These are phyloP conservation scores for Heliconius hermathena DNA, from an alignment of 1,140 invertebrate genomes.

Conservation along the genomic window DNA sequence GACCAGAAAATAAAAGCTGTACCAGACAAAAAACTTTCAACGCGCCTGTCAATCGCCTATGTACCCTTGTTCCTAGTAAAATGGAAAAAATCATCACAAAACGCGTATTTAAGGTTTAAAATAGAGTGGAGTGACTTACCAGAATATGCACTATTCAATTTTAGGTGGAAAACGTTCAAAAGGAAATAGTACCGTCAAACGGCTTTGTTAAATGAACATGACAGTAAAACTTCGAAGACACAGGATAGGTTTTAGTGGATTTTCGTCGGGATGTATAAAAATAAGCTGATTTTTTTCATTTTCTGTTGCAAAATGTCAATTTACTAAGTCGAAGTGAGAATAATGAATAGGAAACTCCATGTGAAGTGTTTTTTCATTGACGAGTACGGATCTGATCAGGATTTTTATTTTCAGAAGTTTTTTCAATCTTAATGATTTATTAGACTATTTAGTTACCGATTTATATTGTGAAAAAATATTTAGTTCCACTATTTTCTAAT, in stretches of 20 bases:
- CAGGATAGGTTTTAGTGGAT: conserved; percentile 15
- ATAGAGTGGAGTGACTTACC: conserved; percentile 50
- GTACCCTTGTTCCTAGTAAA: conserved; percentile 26
- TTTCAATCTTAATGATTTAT: too few relatives aligned
- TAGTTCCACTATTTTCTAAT: too few relatives aligned
- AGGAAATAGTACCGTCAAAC: conserved; percentile 44
- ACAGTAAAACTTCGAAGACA: conserved; percentile 33
- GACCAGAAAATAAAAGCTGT: conserved; percentile 50
- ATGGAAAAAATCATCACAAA: conserved; percentile 44
- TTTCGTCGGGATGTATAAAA: neutral
- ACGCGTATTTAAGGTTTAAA: conserved; percentile 59
- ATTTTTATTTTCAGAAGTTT: too few relatives aligned
- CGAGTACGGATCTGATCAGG: too few relatives aligned
- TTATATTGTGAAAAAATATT: too few relatives aligned
- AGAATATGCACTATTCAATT: conserved; percentile 54
- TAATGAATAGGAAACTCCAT: too few relatives aligned
- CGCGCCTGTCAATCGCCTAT: conserved; percentile 59
- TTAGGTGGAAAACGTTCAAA: conserved; percentile 45
- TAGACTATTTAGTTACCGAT: too few relatives aligned
- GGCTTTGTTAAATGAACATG: conserved; percentile 37
- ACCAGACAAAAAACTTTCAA: conserved; percentile 51
- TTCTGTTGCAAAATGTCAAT: neutral
- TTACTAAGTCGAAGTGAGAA: neutral
- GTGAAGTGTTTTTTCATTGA: too few relatives aligned
- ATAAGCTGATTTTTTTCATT: neutral